Percentiles rank a stretch among this genome's conserved stretches.
Evolutionary conservation across 2,888 invertebrate species (phyloP).

Genomic region (Trachelus troglodyta): DNA sequence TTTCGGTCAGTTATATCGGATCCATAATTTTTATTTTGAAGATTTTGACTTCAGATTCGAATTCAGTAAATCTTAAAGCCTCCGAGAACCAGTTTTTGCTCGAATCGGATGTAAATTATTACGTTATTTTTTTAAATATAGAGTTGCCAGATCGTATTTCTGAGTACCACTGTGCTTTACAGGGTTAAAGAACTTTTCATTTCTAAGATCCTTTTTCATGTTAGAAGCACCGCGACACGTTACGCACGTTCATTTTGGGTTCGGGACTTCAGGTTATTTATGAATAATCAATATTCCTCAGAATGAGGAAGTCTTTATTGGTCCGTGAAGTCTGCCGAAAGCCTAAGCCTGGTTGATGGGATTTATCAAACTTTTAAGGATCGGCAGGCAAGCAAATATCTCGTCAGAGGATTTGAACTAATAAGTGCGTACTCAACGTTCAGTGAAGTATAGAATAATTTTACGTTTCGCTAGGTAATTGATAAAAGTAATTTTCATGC

Average conservation of each 20-base stretch:
- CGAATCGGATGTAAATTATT: too few species aligned
- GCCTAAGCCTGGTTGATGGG: background rate
- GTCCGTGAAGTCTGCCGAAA: background rate
- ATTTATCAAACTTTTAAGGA: background rate
- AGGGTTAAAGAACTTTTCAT: background rate
- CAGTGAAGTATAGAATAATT: background rate
- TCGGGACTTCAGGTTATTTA: background rate
- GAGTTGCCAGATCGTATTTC: too few species aligned
- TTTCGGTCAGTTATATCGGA: too few species aligned
- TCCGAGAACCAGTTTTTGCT: too few species aligned
- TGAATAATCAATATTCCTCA: background rate
- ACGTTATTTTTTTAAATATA: too few species aligned
- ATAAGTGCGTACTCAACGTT: background rate
- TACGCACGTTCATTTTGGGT: background rate
- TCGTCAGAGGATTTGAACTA: background rate
- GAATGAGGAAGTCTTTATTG: background rate
- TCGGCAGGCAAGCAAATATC: background rate
- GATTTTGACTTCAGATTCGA: too few species aligned
- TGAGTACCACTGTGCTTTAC: too few species aligned
- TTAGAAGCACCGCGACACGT: background rate
- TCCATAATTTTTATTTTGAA: too few species aligned
- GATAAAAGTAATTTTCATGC: background rate
- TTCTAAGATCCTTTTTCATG: background rate
- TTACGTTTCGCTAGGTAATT: background rate
- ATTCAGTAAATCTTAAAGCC: too few species aligned